Base-by-base conservation (phyloP, 2,797 vertebrate species). In the Hylomyscus alleni region DNA sequence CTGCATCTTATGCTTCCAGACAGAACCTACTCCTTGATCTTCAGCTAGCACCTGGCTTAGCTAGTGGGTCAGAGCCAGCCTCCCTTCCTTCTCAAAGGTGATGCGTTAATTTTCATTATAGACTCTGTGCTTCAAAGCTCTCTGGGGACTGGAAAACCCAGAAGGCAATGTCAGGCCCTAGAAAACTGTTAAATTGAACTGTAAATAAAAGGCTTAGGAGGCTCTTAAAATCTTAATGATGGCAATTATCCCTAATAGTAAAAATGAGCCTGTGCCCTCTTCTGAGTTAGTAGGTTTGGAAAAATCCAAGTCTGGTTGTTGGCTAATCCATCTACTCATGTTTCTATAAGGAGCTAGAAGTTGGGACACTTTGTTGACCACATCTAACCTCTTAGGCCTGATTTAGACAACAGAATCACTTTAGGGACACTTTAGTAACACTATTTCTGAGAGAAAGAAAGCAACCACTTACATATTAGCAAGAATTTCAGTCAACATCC, bases 171-270 rank as follows among this genome's bases (percentile, higher is more conserved):
- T 93, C 58, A 80, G 76, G 72, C 52, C 72, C 78, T 97, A 97
- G 94, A 97, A 96, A 97, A 85, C 80, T 87, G 83, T 96, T 95
- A 96, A 96, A 93, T 60, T 92, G 85, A 94, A 89, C 62, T 94
- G 50, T 56, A 97, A 94, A 96, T 69, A 90, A 93, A 96, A 92
- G 75, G 24, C 91, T 95, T 91, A 95, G 86, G 92, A 91, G 89
- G 52, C 89, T 73, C 89, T 95, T 92, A 94, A 92, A 94, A 93
- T 93, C 69, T 83, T 80, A 94, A 62, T n/a, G 40, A 80, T 93
- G 65, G 67, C 65, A 86, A 93, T 44, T 44, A 89, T 62, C 47
- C 91, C 52, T 6, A 62, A 40, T n/a, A 96, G 69, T 77, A 94
- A 95, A 97, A 96, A 77, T 85, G 87, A 85, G 77, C 77, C 94